A percentile compares a stretch with the other conserved stretches of the same genome.
These are phyloP conservation scores for Monopis laevigella DNA, from an alignment of 2,888 invertebrate genomes.

Conservation along the genomic window DNA sequence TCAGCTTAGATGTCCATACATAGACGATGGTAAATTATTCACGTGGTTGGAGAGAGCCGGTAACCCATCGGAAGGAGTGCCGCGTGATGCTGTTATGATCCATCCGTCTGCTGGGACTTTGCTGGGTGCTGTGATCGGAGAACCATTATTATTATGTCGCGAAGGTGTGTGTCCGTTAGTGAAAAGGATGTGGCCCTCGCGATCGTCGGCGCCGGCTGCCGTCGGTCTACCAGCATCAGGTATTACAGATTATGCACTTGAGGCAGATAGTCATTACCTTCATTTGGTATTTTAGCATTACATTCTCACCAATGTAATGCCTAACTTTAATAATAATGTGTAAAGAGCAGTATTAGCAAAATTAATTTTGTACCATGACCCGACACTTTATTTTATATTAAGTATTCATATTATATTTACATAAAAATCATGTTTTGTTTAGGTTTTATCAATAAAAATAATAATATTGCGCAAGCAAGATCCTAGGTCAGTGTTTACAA, in stretches of 20 bases:
- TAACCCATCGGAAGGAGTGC: slow-evolving; percentile 39
- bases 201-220: slow-evolving; percentile 49
- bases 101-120: slow-evolving; percentile 48
- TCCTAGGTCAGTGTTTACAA: too few relatives aligned
- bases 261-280: background rate
- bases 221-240: slow-evolving; percentile 52
- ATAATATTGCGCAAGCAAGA: too few relatives aligned
- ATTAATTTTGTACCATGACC: too few relatives aligned
- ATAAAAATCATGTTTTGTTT: too few relatives aligned
- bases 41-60: slow-evolving; percentile 49
- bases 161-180: slow-evolving; percentile 45
- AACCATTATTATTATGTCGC: slow-evolving; percentile 38
- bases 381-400: too few relatives aligned
- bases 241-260: slow-evolving; percentile 19
- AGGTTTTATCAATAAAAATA: too few relatives aligned
- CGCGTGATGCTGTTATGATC: slow-evolving; percentile 44
- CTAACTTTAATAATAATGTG: too few relatives aligned
- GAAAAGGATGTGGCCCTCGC: slow-evolving; percentile 58
- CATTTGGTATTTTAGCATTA: background rate
- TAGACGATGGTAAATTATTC: slow-evolving; percentile 35
- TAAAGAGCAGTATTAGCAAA: too few relatives aligned
- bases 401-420: too few relatives aligned
- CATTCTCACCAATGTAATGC: too few relatives aligned
- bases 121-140: slow-evolving; percentile 50
- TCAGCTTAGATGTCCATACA: slow-evolving; percentile 51